Conservation (phyloP, 2,888 invertebrate species). For the Campoletis raptor region DNA sequence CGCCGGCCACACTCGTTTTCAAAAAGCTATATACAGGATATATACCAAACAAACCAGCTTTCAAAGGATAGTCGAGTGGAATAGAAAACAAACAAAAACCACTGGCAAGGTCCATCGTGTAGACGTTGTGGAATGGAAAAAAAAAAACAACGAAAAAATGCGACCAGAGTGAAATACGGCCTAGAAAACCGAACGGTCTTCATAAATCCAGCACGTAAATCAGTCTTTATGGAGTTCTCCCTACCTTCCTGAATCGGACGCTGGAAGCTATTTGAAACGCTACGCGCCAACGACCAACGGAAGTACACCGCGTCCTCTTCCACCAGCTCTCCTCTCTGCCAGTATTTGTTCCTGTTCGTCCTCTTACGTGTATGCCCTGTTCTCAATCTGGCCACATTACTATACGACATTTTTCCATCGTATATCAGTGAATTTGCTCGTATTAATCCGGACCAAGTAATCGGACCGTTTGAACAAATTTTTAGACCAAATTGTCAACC, state of each 20-base stretch:
- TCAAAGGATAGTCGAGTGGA: constrained; percentile 22
- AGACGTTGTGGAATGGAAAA: constrained; percentile 47
- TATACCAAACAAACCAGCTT: constrained; percentile 30
- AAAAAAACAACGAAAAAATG: constrained; percentile 41
- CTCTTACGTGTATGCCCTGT: constrained; percentile 26
- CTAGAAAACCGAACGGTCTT: constrained; percentile 82
- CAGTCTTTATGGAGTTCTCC: constrained; percentile 82
- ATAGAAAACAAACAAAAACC: constrained; percentile 27
- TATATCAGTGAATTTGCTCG: constrained; percentile 6
- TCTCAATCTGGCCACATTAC: constrained; percentile 15
- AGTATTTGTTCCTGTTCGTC: constrained; percentile 47
- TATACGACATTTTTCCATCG: constrained; percentile 20
- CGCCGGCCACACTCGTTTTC: constrained; percentile 37
- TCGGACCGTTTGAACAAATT: not conserved
- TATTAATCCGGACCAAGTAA: constrained; percentile 17
- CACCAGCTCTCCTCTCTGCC: constrained; percentile 34
- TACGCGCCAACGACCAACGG: constrained; percentile 56
- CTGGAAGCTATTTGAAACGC: constrained; percentile 68
- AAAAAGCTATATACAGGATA: constrained; percentile 17
- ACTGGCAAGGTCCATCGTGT: constrained; percentile 56
- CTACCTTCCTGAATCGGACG: constrained; percentile 59
- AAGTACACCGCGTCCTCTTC: constrained; percentile 57
- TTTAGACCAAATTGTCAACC: not conserved
- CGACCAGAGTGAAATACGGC: constrained; percentile 78
- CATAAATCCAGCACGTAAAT: constrained; percentile 83